Conservation (phyloP, 2,888 invertebrate genomes). For the Sphecodes monilicornis region DNA sequence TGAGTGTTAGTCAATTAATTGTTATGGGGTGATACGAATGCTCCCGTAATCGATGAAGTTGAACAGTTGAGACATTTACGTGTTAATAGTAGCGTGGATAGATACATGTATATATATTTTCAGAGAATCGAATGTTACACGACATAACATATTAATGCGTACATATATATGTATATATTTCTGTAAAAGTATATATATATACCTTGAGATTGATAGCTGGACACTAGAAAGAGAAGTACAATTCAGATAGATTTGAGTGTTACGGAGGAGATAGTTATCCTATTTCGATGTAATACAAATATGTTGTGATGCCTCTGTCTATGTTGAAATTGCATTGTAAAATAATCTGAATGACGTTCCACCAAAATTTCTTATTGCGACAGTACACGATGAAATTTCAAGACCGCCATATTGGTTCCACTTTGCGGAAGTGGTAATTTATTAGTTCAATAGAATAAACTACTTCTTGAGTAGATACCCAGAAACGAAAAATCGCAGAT, state of each 20-base stretch:
- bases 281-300: constrained; percentile 33
- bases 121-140: constrained; percentile 24
- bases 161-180: constrained; percentile 14
- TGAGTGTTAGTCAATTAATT: constrained; percentile 42
- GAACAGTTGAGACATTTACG: constrained; percentile 24
- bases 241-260: background rate
- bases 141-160: constrained; percentile 12
- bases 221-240: background rate
- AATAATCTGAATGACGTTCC: constrained; percentile 22
- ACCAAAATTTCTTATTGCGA: background rate
- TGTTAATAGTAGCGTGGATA: constrained; percentile 14
- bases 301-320: constrained; percentile 23
- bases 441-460: background rate
- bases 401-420: background rate
- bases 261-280: constrained; percentile 23
- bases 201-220: background rate
- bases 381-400: background rate
- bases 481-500: constrained; percentile 4
- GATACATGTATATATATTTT: constrained; percentile 38
- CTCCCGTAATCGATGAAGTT: constrained; percentile 1
- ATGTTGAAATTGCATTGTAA: constrained; percentile 29
- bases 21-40: background rate
- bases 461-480: background rate
- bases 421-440: background rate
- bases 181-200: constrained; percentile 30